Conservation (phyloP, 2,113 vertebrate genomes). For the Butorides virescens region DNA sequence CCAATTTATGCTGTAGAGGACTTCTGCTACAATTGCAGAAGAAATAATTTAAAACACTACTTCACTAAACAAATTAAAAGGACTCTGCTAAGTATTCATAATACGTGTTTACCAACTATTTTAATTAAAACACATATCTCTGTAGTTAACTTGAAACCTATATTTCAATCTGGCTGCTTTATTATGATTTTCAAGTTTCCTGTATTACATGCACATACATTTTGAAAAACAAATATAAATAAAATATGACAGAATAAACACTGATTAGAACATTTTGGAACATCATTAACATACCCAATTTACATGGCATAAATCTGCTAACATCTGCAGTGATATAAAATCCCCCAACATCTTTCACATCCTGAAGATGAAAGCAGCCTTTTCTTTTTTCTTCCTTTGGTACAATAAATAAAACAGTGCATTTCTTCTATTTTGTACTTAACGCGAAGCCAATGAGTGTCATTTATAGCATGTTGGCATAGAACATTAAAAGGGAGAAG, state of each 20-base stretch:
- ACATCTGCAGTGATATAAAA: constrained; percentile 12
- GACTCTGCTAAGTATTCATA: not conserved
- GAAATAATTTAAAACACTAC: not conserved
- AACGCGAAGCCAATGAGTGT: not conserved
- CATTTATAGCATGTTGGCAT: not conserved
- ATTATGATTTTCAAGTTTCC: not conserved
- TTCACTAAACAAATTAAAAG: not conserved
- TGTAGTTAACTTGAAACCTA: not conserved
- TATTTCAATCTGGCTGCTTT: not conserved
- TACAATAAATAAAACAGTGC: not conserved
- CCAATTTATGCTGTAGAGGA: not conserved
- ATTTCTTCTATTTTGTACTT: not conserved
- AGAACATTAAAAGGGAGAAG: not conserved
- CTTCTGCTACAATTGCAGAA: not conserved
- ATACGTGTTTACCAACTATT: not conserved
- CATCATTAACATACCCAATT: not conserved
- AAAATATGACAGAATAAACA: constrained; percentile 8
- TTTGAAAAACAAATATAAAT: not conserved
- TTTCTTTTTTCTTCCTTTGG: not conserved
- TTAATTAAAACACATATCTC: not conserved
- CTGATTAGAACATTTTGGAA: not conserved
- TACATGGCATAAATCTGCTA: not conserved
- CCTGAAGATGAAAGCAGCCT: not conserved
- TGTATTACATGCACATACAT: not conserved
- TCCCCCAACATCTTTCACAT: not conserved